phyloP scores from a whole-genome alignment of 2,113 vertebrate species.

The Macrotus californicus region DNA sequence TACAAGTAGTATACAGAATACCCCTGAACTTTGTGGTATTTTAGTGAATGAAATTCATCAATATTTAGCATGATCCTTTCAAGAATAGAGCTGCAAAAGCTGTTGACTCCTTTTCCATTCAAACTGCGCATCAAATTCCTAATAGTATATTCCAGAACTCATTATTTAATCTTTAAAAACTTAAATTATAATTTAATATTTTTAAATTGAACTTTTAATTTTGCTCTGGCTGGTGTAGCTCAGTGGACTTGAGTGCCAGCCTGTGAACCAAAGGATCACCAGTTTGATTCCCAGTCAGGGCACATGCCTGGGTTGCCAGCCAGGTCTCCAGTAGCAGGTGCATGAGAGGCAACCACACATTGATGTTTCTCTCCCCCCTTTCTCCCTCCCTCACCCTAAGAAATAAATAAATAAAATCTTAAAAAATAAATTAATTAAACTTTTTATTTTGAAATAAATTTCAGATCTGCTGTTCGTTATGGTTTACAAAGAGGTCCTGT shows the following conservation, averaged over 20 bases:
- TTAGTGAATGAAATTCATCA: background rate
- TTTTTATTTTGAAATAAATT: background rate
- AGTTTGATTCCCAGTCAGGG: too few relatives aligned
- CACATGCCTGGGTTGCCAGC: too few relatives aligned
- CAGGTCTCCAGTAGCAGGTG: too few relatives aligned
- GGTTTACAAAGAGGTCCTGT: background rate
- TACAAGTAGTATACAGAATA: background rate
- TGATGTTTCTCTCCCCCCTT: too few relatives aligned
- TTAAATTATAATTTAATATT: background rate
- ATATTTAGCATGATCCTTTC: background rate
- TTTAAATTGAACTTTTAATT: background rate
- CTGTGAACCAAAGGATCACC: too few relatives aligned
- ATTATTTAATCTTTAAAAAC: background rate
- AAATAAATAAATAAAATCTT: too few relatives aligned
- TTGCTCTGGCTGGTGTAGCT: background rate
- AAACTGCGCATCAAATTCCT: background rate
- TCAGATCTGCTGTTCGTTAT: background rate
- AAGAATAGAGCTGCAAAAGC: background rate
- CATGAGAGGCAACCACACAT: too few relatives aligned
- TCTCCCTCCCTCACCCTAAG: too few relatives aligned
- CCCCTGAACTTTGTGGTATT: background rate
- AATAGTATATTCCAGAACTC: background rate
- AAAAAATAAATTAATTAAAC: background rate
- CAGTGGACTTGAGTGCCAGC: too few relatives aligned
- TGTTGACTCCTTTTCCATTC: background rate